Conservation (phyloP, 2,888 invertebrate species). For the Drosophila eohydei region DNA sequence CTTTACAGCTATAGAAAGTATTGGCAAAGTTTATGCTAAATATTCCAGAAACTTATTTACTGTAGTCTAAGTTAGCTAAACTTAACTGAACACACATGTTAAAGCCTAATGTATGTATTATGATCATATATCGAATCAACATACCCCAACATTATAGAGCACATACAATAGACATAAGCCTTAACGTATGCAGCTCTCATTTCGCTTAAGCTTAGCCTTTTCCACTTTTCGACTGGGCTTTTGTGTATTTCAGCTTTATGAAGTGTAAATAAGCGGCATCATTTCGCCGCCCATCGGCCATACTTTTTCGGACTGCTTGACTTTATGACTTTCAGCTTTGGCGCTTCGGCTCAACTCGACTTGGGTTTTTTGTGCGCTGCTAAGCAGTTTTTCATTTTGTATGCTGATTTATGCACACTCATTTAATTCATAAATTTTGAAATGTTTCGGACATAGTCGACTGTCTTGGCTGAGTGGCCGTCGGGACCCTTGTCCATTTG, state of each 20-base stretch:
- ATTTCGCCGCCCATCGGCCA: constrained; percentile 54
- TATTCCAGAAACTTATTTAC: too few relatives aligned
- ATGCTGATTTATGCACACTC: constrained; percentile 74
- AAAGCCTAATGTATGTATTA: too few relatives aligned
- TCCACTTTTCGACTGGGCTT: constrained; percentile 23
- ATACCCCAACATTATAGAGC: background rate
- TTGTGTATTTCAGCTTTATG: constrained; percentile 63
- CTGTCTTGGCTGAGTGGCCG: constrained; percentile 15
- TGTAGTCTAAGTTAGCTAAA: too few relatives aligned
- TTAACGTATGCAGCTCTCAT: constrained; percentile 20
- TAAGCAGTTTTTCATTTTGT: constrained; percentile 60
- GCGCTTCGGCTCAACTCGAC: constrained; percentile 18
- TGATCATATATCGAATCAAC: background rate
- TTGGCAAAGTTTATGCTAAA: too few relatives aligned
- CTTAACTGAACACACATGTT: too few relatives aligned
- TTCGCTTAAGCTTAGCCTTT: constrained; percentile 23
- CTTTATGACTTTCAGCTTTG: constrained; percentile 41
- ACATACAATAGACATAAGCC: background rate
- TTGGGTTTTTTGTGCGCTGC: constrained; percentile 1
- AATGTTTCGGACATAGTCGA: constrained; percentile 24
- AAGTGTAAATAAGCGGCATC: constrained; percentile 75
- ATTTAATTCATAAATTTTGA: constrained; percentile 76
- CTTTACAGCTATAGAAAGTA: too few relatives aligned
- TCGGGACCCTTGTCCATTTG: constrained; percentile 5
- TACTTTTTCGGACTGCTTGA: constrained; percentile 15